These are phyloP conservation scores for Tenthredo notha DNA, from an alignment of 2,888 invertebrate species.

Conservation along the genomic window DNA sequence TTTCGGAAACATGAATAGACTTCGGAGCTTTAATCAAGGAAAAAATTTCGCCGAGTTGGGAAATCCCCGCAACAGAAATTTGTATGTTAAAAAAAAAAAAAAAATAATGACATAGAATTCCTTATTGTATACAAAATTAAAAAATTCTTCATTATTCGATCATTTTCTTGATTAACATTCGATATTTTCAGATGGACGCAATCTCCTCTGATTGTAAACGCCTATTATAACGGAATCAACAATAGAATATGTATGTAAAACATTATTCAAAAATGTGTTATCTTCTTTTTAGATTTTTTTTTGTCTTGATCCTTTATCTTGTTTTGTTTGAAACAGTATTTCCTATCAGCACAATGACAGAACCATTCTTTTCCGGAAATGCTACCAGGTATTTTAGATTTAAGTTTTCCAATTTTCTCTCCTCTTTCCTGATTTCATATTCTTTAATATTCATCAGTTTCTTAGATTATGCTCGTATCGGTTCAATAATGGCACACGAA, in stretches of 20 bases:
- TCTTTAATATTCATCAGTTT: slow-evolving; percentile 11
- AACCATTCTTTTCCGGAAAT: slow-evolving; percentile 30
- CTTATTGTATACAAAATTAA: background rate
- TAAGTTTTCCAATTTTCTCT: background rate
- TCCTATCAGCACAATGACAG: slow-evolving; percentile 44
- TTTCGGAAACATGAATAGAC: slow-evolving; percentile 38
- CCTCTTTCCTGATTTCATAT: background rate
- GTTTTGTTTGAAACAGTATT: slow-evolving; percentile 23
- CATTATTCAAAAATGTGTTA: background rate
- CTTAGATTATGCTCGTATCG: slow-evolving; percentile 44
- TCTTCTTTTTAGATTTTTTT: background rate
- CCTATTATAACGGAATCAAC: slow-evolving; percentile 43
- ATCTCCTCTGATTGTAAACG: slow-evolving; percentile 39
- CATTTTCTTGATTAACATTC: background rate
- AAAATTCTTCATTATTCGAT: background rate
- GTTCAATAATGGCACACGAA: slow-evolving; percentile 48
- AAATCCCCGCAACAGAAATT: slow-evolving; percentile 20
- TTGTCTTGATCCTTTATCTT: background rate
- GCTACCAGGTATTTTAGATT: slow-evolving; percentile 4
- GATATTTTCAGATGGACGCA: slow-evolving; percentile 36
- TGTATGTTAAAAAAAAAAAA: slow-evolving; percentile 12
- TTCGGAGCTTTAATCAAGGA: slow-evolving; percentile 35
- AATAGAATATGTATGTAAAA: slow-evolving; percentile 34
- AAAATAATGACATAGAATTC: background rate
- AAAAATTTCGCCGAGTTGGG: slow-evolving; percentile 36